A percentile compares a stretch with the other conserved stretches of the same genome.
These are phyloP conservation scores for Trematomus loennbergii DNA, from an alignment of 2,113 vertebrate genomes.

Conservation along the genomic window DNA sequence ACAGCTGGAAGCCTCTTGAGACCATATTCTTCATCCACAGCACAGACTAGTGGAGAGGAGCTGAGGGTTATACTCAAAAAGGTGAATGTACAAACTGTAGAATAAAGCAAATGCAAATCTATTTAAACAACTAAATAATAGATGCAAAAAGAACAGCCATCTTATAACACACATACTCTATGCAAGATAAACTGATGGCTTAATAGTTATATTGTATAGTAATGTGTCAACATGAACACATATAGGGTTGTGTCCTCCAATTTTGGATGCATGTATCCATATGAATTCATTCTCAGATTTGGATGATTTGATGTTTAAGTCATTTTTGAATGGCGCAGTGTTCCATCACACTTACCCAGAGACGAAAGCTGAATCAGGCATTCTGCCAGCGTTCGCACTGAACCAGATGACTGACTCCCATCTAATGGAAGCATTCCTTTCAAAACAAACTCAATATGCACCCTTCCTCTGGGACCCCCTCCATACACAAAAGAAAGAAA, in stretches of 20 bases:
- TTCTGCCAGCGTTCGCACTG: conserved; percentile 63
- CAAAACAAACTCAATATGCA: conserved; percentile 73
- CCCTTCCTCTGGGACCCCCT: conserved; percentile 51
- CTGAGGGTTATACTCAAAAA: neutral
- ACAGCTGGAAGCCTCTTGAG: conserved; percentile 34
- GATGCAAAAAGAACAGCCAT: neutral
- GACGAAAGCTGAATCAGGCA: conserved; percentile 64
- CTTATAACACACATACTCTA: neutral
- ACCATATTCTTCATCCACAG: conserved; percentile 29
- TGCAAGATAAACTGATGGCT: neutral
- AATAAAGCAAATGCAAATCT: neutral
- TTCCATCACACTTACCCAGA: conserved; percentile 47
- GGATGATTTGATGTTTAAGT: conserved; percentile 42
- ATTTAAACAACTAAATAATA: neutral
- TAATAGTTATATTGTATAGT: neutral
- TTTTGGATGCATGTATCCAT: conserved; percentile 4
- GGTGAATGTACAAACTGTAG: neutral
- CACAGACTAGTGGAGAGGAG: conserved; percentile 55
- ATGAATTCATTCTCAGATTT: conserved; percentile 14
- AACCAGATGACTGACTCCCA: conserved; percentile 70
- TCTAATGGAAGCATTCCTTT: conserved; percentile 73
- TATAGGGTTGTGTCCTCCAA: neutral
- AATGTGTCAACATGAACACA: neutral
- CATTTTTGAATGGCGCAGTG: conserved; percentile 33
- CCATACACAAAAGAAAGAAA: conserved; percentile 64